phyloP scores from a whole-genome alignment of 2,888 invertebrate genomes.

The Busseola fusca region DNA sequence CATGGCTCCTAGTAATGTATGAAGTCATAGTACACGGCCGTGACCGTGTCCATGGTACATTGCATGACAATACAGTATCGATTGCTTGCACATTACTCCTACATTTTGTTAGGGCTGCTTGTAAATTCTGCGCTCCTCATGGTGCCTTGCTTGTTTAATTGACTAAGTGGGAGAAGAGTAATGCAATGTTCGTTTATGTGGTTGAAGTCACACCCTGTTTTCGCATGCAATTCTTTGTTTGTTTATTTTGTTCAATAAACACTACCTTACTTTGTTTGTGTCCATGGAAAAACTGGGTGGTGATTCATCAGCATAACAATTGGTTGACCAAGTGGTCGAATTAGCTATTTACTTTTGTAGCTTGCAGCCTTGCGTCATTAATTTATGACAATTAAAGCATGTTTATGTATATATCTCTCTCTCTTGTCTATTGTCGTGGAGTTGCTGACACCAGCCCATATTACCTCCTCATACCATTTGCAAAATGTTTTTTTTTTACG shows the following conservation, averaged over 20 bases:
- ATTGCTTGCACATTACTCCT: conserved; percentile 52
- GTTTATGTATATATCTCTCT: not conserved
- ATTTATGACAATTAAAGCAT: not conserved
- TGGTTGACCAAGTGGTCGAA: not conserved
- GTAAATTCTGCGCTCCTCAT: conserved; percentile 35
- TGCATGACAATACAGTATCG: conserved; percentile 59
- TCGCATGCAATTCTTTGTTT: conserved; percentile 47
- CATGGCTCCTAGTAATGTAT: conserved; percentile 57
- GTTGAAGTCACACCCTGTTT: conserved; percentile 38
- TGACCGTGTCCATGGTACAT: conserved; percentile 59
- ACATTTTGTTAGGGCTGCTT: conserved; percentile 24
- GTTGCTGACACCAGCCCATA: too few species aligned
- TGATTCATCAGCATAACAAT: conserved; percentile 19
- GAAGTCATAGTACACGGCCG: conserved; percentile 42
- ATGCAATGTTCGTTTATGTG: conserved; percentile 33
- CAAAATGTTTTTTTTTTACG: not conserved
- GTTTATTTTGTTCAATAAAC: conserved; percentile 23
- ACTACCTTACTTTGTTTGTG: conserved; percentile 23
- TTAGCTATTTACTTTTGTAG: not conserved
- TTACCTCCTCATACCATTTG: too few species aligned
- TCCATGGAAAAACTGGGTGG: conserved; percentile 9
- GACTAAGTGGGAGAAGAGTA: conserved; percentile 34
- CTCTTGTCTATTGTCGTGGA: too few species aligned
- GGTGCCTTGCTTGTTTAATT: conserved; percentile 40
- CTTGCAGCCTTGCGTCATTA: not conserved